Evolutionary conservation across 2,888 invertebrate species (phyloP), one percentile per base, ranked within the genome.

Genomic region (Oligia latruncula): DNA sequence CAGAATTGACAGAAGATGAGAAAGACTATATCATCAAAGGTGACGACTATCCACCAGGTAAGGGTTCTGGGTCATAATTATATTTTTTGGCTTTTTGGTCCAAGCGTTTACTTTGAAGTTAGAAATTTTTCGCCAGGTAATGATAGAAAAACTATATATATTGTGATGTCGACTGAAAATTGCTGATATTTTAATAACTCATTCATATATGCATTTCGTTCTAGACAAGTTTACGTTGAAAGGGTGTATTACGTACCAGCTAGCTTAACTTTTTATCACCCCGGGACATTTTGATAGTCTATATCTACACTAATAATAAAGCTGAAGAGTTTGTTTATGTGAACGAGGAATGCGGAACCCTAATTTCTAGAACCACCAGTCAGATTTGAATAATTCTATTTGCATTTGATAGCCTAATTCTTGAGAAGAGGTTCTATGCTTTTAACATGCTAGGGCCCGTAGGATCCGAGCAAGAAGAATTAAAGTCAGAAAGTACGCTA

Each of bases 21-120:
- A 92, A 87, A 80, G 71, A 90, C 8, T 80, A 87, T 8, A 89
- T 91, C 1, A 85, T 95, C 11, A 90, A 89, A 87, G 89, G 91
- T 62, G 87, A 87, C n/a, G 90, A 92, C 23, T 88, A 84, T 60
- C 92, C 92, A 67, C 93, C 94, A 89, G 95, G 95, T 95, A 90
- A 82, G 13, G 4, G 0, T 46, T 46, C 9, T 17, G 1, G 11
- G 3, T 23, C 17, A 20, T 9, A 15, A 35, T 17, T 4, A 3
- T 0, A 0, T n/a, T n/a, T 76, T 74, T 46, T 2, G 0, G 11
- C 1, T 23, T 46, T 71, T 71, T 17, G 35, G 6, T 40, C 49
- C 11, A 73, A 49, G 13, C 8, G 4, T 13, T 73, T n/a, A 29
- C 15, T 2, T 49, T 35, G 1, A 35, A 46, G 4, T 15, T 67